phyloP scores from a whole-genome alignment of 2,888 invertebrate genomes.

The Philopedon plagiatum region DNA sequence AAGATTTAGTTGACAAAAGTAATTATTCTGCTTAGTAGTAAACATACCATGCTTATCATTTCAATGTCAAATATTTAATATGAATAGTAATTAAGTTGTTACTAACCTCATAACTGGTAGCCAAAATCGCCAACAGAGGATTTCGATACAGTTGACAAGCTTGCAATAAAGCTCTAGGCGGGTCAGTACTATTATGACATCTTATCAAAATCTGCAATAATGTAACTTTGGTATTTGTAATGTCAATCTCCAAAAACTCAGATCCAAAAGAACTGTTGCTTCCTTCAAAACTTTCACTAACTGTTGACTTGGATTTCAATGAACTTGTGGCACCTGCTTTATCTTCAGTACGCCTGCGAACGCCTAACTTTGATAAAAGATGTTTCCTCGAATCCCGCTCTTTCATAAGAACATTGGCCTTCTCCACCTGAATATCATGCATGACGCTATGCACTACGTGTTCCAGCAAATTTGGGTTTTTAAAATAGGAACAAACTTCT shows the following conservation, averaged over 20 bases:
- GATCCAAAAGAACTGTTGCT: conserved; percentile 66
- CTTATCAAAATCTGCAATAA: conserved; percentile 76
- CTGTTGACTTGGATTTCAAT: conserved; percentile 50
- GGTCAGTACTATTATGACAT: conserved; percentile 80
- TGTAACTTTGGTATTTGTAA: conserved; percentile 63
- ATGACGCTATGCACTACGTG: conserved; percentile 72
- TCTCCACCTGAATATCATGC: conserved; percentile 62
- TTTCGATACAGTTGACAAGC: conserved; percentile 73
- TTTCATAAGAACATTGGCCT: conserved; percentile 60
- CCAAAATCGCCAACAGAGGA: conserved; percentile 77
- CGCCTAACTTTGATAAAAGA: conserved; percentile 65
- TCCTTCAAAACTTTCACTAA: conserved; percentile 59
- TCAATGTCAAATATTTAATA: conserved; percentile 22
- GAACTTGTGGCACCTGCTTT: conserved; percentile 44
- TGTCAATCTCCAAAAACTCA: conserved; percentile 69
- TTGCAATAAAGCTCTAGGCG: conserved; percentile 75
- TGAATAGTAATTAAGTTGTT: neutral
- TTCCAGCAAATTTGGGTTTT: conserved; percentile 73
- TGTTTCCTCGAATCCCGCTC: conserved; percentile 66
- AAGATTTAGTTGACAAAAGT: no score
- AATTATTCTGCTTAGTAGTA: no score
- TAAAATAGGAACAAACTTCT: conserved; percentile 73
- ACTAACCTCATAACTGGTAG: conserved; percentile 79
- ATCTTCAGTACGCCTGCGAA: conserved; percentile 58
- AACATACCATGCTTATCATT: neutral